Evolutionary conservation across 2,113 vertebrate genomes (phyloP).

Genomic region (Lycaon pictus): DNA sequence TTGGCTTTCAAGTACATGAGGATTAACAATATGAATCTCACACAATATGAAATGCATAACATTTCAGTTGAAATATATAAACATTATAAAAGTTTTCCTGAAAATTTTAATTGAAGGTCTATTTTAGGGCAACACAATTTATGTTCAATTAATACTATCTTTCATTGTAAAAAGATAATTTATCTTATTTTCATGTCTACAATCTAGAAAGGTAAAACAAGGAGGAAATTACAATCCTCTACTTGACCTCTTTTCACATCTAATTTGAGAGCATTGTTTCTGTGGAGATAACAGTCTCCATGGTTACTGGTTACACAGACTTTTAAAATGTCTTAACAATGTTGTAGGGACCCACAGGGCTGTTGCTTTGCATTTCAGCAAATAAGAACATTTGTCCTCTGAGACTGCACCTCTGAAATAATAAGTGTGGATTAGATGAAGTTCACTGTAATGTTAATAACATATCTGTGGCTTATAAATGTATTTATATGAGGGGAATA

Average conservation of each 20-base stretch:
- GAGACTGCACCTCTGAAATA: not conserved
- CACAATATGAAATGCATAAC: not conserved
- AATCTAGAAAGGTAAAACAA: constrained; percentile 49
- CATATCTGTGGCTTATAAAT: not conserved
- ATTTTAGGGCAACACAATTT: not conserved
- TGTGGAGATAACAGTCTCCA: constrained; percentile 69
- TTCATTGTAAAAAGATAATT: constrained; percentile 48
- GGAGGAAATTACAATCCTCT: not conserved
- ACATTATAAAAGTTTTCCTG: not conserved
- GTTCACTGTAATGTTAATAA: not conserved
- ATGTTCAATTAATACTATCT: not conserved
- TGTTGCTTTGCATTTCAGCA: constrained; percentile 42
- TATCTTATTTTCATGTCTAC: constrained; percentile 15
- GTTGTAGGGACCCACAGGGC: not conserved
- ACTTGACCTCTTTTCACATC: constrained; percentile 62
- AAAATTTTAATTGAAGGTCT: not conserved
- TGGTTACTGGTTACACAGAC: constrained; percentile 62
- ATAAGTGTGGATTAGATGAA: not conserved
- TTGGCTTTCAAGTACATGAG: not conserved
- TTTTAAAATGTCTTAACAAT: constrained; percentile 35
- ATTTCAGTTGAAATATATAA: constrained; percentile 22
- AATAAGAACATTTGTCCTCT: not conserved
- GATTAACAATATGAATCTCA: not conserved
- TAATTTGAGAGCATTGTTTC: constrained; percentile 68
- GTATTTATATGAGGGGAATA: not conserved